Evolutionary conservation across 2,797 vertebrate genomes (phyloP).

Genomic region (Meda fulgida): DNA sequence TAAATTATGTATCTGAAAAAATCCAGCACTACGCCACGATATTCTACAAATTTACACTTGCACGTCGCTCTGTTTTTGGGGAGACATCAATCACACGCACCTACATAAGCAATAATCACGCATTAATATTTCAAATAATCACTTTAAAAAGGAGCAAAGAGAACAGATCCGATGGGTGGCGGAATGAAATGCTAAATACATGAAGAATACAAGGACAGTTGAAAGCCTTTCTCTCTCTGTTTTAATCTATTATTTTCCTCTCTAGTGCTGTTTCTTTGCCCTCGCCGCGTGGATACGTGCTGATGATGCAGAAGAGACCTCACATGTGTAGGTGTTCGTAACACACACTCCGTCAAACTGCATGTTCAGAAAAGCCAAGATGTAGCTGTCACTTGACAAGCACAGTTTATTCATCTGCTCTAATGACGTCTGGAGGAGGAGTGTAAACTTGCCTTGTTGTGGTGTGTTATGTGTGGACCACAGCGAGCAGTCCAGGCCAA

Average conservation of each 20-base stretch:
- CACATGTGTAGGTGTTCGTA: conserved; percentile 72
- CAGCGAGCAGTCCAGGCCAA: conserved; percentile 85
- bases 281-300: background rate
- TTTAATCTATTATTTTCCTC: conserved; percentile 66
- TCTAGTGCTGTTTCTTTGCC: conserved; percentile 67
- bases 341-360: too few species aligned
- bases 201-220: conserved; percentile 95
- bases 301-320: background rate
- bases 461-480: conserved; percentile 75
- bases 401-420: conserved; percentile 74
- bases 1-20: conserved; percentile 99
- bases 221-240: conserved; percentile 33
- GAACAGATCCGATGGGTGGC: conserved; percentile 92
- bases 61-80: conserved; percentile 98
- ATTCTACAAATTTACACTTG: conserved; percentile 94
- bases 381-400: conserved; percentile 75
- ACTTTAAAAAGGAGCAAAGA: conserved; percentile 91
- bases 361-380: conserved; percentile 92
- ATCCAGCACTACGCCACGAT: conserved; percentile 94
- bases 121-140: conserved; percentile 99
- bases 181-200: conserved; percentile 99
- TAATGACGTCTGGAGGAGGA: conserved; percentile 68
- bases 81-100: conserved; percentile 97
- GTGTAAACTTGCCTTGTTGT: conserved; percentile 73
- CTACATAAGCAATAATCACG: conserved; percentile 95